Base-by-base conservation (phyloP, 1,140 invertebrate species). In the Scaptomyza montana region DNA sequence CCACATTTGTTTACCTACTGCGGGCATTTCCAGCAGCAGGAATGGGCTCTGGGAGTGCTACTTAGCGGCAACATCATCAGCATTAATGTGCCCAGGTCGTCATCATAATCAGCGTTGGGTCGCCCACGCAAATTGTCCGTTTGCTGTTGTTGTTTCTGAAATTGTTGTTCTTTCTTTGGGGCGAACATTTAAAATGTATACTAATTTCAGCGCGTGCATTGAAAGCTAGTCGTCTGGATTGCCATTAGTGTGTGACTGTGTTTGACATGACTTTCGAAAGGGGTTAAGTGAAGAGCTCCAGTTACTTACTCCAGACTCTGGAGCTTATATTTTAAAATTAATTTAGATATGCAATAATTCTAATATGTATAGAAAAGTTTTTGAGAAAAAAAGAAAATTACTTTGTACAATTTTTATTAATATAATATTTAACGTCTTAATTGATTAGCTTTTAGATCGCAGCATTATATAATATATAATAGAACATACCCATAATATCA, bases 31-130 rank as follows among this genome's bases (percentile, higher is more conserved):
- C 21, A 21, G 30, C n/a, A 36, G 33, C 33, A 36, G 45, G 66
- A 67, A 71, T 84, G 76, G 67, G 76, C 60, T 66, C 73, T 70
- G 80, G 81, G 81, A 86, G 80, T 75, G 80, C 80, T 86, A 85
- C 80, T 85, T 85, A 85, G 81, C 80, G 78, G 80, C 74, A 85
- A 80, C 80, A 85, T 86, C 80, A 85, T 86, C 80, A 85, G 74
- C 80, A 77, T 85, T 85, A 85, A 85, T 85, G 80, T 80, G 78
- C 81, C 81, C 80, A 74, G 80, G 74, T 86, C 81, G 81, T 86
- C 78, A 63, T 74, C 59, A 85, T 85, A 85, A 85, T 85, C 81
- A 85, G 74, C 81, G 76, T 61, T 76, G 72, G 59, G 80, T 76
- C 67, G 67, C 72, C 74, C 57, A 76, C 77, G 67, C 80, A 84